Evolutionary conservation across 2,797 vertebrate genomes (phyloP), one percentile per base, ranked within the genome.

Genomic region (Setipinna tenuifilis): DNA sequence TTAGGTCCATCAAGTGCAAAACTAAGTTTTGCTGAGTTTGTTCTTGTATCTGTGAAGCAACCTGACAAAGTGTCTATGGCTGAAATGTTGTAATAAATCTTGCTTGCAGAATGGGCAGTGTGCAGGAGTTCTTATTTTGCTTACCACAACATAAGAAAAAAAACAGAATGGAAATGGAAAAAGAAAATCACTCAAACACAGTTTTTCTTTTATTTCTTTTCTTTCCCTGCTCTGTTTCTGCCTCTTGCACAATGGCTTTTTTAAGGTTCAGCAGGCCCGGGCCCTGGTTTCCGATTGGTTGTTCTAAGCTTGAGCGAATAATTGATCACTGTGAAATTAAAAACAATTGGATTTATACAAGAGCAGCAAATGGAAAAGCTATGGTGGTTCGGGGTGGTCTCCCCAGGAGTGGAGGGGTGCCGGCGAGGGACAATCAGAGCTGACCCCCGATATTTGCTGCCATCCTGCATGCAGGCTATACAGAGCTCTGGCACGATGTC

Each of bases 251-350:
- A 41, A 75, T 31, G 28, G 28, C 71, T 86, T 50, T 83, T 58
- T 35, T 31, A 19, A 14, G 3, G 28, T 17, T 75, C 68, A 75
- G 35, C 31, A 6, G 16, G 28, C 31, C 17, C 0, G 14, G 31
- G 68, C 68, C 25, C 28, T 31, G 14, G 28, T 75, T 41, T 75
- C 68, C 31, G 28, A 75, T 14, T 41, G 68, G 14, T 11, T 19
- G 28, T 35, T 75, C 14, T 35, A 88, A 92, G 93, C 93, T 88
- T 90, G 90, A 94, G 91, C 90, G 90, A 91, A 93, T 93, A 94
- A 96, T 95, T 95, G 94, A 96, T 95, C 88, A 90, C 90, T 88
- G 89, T 93, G 89, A 94, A 95, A 95, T 93, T 94, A 88, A 86
- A 75, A 89, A 94, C 92, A 88, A 93, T 93, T 94, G 91, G 94